Conservation (phyloP, 2,888 invertebrate genomes). For the Lingula anatina region DNA sequence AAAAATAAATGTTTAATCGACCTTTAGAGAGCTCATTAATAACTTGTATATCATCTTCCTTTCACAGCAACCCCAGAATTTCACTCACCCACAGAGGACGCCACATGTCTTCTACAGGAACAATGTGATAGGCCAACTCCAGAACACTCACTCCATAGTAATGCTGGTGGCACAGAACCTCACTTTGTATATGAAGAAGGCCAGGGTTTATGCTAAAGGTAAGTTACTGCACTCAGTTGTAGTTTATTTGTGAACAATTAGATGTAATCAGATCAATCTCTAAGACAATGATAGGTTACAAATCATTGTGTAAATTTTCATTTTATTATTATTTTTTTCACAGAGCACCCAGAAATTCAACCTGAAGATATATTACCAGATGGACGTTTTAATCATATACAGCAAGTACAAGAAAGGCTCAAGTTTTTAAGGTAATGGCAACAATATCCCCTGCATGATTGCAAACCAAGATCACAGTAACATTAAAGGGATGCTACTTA, state of each 20-base stretch:
- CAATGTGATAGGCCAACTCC: constrained; percentile 82
- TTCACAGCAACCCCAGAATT: constrained; percentile 48
- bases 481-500: too few relatives aligned
- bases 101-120: constrained; percentile 56
- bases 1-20: too few relatives aligned
- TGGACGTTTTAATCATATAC: constrained; percentile 82
- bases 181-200: constrained; percentile 78
- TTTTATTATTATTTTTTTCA: too few relatives aligned
- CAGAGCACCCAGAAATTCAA: constrained; percentile 72
- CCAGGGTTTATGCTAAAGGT: constrained; percentile 62
- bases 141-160: constrained; percentile 86
- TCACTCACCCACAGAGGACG: constrained; percentile 41
- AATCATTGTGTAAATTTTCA: too few relatives aligned
- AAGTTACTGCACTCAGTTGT: constrained; percentile 2
- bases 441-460: too few relatives aligned
- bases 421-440: constrained; percentile 66
- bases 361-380: constrained; percentile 62
- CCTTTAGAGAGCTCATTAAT: too few relatives aligned
- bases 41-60: too few relatives aligned
- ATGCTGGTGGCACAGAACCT: constrained; percentile 90
- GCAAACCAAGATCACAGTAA: too few relatives aligned
- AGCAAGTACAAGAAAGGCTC: constrained; percentile 89
- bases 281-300: too few relatives aligned
- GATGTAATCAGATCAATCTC: too few relatives aligned
- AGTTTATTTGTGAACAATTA: too few relatives aligned